Conservation (phyloP, 2,888 invertebrate species). For the Anticlea derivata region DNA sequence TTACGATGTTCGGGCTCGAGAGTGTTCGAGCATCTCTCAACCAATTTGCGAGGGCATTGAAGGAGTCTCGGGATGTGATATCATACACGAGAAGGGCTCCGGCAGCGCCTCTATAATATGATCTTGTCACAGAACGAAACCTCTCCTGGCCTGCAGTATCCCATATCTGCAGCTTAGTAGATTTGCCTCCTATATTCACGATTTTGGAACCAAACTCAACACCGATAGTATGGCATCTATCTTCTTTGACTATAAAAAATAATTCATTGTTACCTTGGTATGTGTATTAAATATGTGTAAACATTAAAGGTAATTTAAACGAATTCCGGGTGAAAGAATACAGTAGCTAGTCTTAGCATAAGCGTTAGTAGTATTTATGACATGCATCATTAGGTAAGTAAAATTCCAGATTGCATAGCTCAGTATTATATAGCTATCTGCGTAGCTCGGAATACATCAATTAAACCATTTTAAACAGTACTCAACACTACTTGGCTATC, state of each 20-base stretch:
- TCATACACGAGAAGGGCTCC: constrained; percentile 96
- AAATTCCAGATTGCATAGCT: no score
- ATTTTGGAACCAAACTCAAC: constrained; percentile 95
- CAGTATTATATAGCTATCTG: no score
- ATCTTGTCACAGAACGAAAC: constrained; percentile 95
- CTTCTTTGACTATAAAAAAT: constrained; percentile 87
- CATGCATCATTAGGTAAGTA: background rate
- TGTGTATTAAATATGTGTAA: no score
- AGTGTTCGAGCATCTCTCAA: constrained; percentile 90
- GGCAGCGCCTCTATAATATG: constrained; percentile 94
- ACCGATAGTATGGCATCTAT: constrained; percentile 93
- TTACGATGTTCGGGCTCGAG: constrained; percentile 92
- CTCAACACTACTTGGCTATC: no score
- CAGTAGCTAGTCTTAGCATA: no score
- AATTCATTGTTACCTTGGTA: no score
- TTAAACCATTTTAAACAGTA: no score
- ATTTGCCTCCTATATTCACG: constrained; percentile 91
- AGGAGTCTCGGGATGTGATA: constrained; percentile 95
- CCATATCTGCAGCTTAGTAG: constrained; percentile 92
- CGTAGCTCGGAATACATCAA: no score
- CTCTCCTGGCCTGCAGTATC: constrained; percentile 98
- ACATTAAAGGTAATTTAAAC: no score
- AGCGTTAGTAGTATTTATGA: no score
- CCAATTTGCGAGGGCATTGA: constrained; percentile 95
- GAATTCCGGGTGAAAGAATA: no score